Conservation (phyloP, 2,797 vertebrate genomes). For the Melanotaenia nigrans region DNA sequence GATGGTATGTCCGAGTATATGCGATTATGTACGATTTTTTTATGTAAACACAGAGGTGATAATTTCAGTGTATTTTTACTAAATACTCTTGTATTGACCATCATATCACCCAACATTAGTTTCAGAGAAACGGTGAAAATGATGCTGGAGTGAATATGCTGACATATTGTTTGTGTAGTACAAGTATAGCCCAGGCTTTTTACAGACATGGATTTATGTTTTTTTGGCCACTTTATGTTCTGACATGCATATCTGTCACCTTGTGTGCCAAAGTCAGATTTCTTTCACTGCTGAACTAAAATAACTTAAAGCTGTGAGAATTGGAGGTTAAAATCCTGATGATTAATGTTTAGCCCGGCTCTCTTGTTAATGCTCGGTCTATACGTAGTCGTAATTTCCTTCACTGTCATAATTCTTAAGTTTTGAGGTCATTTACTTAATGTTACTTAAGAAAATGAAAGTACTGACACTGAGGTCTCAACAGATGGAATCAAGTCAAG, state of each 20-base stretch:
- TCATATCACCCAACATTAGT: constrained; percentile 21
- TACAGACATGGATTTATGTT: neutral
- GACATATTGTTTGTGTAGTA: neutral
- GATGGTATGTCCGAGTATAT: constrained; percentile 20
- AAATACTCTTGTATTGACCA: neutral
- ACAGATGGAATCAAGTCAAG: constrained; percentile 77
- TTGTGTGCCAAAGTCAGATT: constrained; percentile 58
- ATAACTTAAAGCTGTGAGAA: constrained; percentile 55
- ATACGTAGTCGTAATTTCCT: constrained; percentile 70
- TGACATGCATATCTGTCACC: constrained; percentile 45
- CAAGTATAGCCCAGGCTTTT: neutral
- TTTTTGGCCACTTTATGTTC: constrained; percentile 20
- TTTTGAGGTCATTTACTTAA: constrained; percentile 73
- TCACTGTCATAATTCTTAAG: constrained; percentile 73
- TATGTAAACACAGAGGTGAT: neutral
- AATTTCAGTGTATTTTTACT: neutral
- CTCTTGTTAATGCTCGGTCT: constrained; percentile 70
- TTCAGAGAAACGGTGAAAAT: neutral
- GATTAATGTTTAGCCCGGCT: constrained; percentile 72
- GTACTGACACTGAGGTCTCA: constrained; percentile 70
- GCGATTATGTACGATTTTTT: constrained; percentile 9
- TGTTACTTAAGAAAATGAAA: constrained; percentile 84
- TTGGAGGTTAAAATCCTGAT: constrained; percentile 66
- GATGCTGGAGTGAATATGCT: constrained; percentile 1
- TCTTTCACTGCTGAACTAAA: constrained; percentile 50